These are phyloP conservation scores for Cottus gobio DNA, from an alignment of 2,113 vertebrate genomes.

Conservation along the genomic window DNA sequence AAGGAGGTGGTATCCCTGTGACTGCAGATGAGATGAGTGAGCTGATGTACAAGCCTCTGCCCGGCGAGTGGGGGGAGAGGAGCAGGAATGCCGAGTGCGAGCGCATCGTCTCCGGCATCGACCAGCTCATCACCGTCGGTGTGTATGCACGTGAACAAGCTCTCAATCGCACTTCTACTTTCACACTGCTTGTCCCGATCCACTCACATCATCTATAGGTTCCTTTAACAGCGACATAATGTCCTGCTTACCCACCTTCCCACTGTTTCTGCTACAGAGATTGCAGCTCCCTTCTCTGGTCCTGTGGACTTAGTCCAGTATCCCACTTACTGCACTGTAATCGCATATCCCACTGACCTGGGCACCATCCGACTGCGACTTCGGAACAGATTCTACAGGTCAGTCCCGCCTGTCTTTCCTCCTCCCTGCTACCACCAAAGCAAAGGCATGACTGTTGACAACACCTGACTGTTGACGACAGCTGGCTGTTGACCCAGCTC, in stretches of 20 bases:
- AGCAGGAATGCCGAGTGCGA: slow-evolving; percentile 91
- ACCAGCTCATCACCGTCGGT: slow-evolving; percentile 93
- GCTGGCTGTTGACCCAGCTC: background rate
- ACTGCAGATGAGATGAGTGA: slow-evolving; percentile 91
- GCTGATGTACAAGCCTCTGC: slow-evolving; percentile 91
- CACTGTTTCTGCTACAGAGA: slow-evolving; percentile 82
- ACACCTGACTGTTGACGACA: too few relatives aligned
- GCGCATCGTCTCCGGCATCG: slow-evolving; percentile 89
- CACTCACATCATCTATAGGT: background rate
- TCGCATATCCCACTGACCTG: slow-evolving; percentile 96
- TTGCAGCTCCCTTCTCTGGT: slow-evolving; percentile 92
- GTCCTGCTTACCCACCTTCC: background rate
- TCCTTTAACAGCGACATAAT: background rate
- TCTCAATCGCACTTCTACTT: background rate
- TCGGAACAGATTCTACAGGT: slow-evolving; percentile 95
- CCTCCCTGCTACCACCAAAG: background rate
- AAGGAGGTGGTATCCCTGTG: slow-evolving; percentile 90
- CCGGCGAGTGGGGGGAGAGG: slow-evolving; percentile 91
- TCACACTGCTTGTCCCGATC: background rate
- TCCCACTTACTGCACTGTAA: slow-evolving; percentile 92
- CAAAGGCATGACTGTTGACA: too few relatives aligned
- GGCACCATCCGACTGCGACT: slow-evolving; percentile 92
- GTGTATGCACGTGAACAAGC: slow-evolving; percentile 43
- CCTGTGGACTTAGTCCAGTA: slow-evolving; percentile 94
- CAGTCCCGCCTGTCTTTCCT: slow-evolving; percentile 37